phyloP scores from a whole-genome alignment of 2,113 vertebrate species.

The Perca flavescens region DNA sequence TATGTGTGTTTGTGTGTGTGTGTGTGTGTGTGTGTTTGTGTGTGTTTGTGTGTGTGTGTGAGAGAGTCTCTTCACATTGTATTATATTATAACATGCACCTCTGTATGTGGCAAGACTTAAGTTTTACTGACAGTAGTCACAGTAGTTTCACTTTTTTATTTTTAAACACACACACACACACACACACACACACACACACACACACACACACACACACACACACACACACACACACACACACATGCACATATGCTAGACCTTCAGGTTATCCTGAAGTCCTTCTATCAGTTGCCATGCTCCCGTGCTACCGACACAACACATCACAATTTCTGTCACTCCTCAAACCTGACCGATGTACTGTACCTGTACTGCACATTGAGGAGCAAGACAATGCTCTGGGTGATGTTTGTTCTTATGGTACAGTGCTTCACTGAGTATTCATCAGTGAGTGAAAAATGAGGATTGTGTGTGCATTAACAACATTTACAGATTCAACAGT shows the following conservation, averaged over 20 bases:
- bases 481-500: background rate
- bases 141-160: slow-evolving; percentile 15
- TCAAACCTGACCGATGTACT: slow-evolving; percentile 14
- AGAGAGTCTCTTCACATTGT: slow-evolving; percentile 46
- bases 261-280: slow-evolving; percentile 32
- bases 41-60: background rate
- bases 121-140: slow-evolving; percentile 53
- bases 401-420: background rate
- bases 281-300: slow-evolving; percentile 23
- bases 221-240: slow-evolving; percentile 8
- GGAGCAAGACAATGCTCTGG: background rate
- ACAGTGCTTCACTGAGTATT: background rate
- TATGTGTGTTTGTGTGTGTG: no score
- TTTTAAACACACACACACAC: slow-evolving; percentile 24
- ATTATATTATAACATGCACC: slow-evolving; percentile 48
- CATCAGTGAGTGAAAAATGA: background rate
- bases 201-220: slow-evolving; percentile 9
- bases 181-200: slow-evolving; percentile 11
- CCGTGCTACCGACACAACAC: slow-evolving; percentile 17
- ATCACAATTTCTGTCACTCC: slow-evolving; percentile 46
- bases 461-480: background rate
- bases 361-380: background rate
- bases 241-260: background rate
- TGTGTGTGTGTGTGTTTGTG: background rate
- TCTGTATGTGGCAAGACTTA: slow-evolving; percentile 48